These are phyloP conservation scores for Ormyrus rosae DNA, from an alignment of 2,888 invertebrate genomes.

Conservation along the genomic window DNA sequence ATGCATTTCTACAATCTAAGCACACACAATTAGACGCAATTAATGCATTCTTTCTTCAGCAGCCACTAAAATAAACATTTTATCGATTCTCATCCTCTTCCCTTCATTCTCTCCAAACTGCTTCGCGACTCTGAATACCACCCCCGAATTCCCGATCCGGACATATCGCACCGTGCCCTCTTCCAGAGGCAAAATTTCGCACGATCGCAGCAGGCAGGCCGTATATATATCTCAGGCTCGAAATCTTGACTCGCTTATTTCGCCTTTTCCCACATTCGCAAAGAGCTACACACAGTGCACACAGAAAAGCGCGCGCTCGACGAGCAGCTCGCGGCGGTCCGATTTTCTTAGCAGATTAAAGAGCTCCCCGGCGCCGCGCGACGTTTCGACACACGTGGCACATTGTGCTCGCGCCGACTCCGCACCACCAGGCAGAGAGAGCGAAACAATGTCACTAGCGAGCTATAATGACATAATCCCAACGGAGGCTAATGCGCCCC, in stretches of 20 bases:
- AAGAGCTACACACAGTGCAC: too few species aligned
- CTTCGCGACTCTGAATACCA: too few species aligned
- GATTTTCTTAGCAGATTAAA: constrained; percentile 44
- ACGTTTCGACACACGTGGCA: constrained; percentile 25
- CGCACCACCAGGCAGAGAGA: not conserved
- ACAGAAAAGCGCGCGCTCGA: not conserved
- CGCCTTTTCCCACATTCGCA: constrained; percentile 35
- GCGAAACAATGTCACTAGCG: constrained; percentile 44
- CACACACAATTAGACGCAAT: too few species aligned
- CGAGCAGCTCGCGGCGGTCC: not conserved
- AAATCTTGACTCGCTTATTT: constrained; percentile 10
- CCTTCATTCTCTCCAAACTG: too few species aligned
- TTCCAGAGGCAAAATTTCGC: constrained; percentile 6
- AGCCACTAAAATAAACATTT: too few species aligned
- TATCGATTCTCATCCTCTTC: too few species aligned
- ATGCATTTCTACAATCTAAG: too few species aligned
- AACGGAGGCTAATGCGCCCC: constrained; percentile 15
- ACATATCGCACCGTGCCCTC: not conserved
- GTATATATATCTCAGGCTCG: not conserved
- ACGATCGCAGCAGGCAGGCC: constrained; percentile 6
- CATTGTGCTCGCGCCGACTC: constrained; percentile 4
- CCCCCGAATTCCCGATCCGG: not conserved
- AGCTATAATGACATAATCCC: constrained; percentile 40
- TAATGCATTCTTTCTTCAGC: too few species aligned
- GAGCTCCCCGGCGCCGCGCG: not conserved